These are phyloP conservation scores for Leptinotarsa tumamoca DNA, from an alignment of 2,888 invertebrate genomes.

Conservation along the genomic window DNA sequence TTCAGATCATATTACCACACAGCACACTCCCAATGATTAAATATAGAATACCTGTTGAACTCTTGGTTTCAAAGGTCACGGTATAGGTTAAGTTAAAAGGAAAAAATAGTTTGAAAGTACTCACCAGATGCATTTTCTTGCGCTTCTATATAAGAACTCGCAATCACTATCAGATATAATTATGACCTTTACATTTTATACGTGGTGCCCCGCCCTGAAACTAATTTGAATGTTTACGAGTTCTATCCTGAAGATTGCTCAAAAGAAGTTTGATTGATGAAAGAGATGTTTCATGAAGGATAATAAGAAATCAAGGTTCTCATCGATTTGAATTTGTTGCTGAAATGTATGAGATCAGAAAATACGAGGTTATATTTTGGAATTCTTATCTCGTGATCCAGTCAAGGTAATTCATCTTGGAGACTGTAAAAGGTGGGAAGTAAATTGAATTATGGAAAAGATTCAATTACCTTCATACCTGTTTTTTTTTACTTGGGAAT, in stretches of 20 bases:
- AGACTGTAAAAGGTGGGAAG: too few species aligned
- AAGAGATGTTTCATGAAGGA: not conserved
- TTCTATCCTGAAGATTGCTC: not conserved
- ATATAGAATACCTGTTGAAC: conserved; percentile 6
- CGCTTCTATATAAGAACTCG: conserved; percentile 50
- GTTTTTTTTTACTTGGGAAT: too few species aligned
- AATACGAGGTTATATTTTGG: too few species aligned
- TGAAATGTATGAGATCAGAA: not conserved
- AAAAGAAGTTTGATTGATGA: not conserved
- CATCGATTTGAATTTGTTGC: not conserved
- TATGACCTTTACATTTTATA: conserved; percentile 39
- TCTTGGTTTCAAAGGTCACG: not conserved
- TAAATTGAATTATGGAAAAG: too few species aligned
- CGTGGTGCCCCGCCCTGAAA: conserved; percentile 35
- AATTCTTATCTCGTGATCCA: too few species aligned
- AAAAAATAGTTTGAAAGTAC: conserved; percentile 21
- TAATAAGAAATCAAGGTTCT: not conserved
- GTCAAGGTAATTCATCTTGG: too few species aligned
- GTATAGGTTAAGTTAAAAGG: not conserved
- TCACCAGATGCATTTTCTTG: conserved; percentile 30
- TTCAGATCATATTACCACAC: conserved; percentile 11
- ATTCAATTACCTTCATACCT: too few species aligned
- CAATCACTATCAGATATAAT: conserved; percentile 48
- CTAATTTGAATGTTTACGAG: conserved; percentile 25
- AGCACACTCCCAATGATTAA: conserved; percentile 19